These are phyloP conservation scores for Aphaenogaster rudis DNA, from an alignment of 1,140 invertebrate species.

Conservation along the genomic window DNA sequence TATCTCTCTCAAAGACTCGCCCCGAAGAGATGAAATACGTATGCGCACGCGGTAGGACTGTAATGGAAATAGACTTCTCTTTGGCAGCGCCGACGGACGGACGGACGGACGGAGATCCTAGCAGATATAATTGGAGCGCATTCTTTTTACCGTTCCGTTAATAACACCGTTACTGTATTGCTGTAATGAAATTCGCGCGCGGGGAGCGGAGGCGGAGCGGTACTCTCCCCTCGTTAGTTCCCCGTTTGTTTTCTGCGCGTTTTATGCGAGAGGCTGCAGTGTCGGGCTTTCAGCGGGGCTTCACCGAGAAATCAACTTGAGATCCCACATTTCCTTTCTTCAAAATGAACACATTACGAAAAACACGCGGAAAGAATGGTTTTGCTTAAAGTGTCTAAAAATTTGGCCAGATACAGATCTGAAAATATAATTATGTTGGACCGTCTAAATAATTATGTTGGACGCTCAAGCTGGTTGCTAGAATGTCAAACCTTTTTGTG, in stretches of 20 bases:
- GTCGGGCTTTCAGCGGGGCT: background rate
- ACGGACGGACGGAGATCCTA: background rate
- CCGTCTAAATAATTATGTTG: too few relatives aligned
- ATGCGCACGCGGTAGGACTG: conserved; percentile 30
- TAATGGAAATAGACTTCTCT: conserved; percentile 59
- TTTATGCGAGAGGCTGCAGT: background rate
- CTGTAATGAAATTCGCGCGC: conserved; percentile 27
- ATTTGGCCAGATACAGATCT: too few relatives aligned
- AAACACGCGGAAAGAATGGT: too few relatives aligned
- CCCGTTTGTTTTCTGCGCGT: background rate
- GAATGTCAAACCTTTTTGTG: too few relatives aligned
- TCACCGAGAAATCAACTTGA: background rate
- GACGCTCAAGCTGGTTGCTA: too few relatives aligned
- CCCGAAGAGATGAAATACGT: conserved; percentile 54
- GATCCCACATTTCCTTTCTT: background rate
- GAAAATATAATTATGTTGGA: too few relatives aligned
- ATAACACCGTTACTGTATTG: conserved; percentile 44
- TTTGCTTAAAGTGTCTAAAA: too few relatives aligned
- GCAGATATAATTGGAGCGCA: conserved; percentile 47
- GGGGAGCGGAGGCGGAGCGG: background rate
- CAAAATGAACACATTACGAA: background rate
- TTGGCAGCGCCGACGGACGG: background rate
- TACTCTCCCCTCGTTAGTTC: conserved; percentile 1
- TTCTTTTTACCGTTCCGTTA: conserved; percentile 41
- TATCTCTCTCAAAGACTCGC: conserved; percentile 7